A percentile compares a stretch with the other conserved stretches of the same genome.
These are phyloP conservation scores for Cantharis lateralis DNA, from an alignment of 2,888 invertebrate genomes.

Conservation along the genomic window DNA sequence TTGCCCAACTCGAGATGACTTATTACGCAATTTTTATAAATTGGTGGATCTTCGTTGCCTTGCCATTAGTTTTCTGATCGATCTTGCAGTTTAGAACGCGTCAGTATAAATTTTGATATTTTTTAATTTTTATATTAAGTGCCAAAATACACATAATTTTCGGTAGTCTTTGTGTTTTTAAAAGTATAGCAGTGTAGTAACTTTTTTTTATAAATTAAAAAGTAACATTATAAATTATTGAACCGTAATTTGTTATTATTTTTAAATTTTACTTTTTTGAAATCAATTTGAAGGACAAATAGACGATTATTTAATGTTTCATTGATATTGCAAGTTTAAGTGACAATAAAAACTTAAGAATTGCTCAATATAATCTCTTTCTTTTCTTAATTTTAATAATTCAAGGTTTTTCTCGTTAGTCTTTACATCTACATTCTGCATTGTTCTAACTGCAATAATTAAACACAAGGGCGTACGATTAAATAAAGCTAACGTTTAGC, in stretches of 20 bases:
- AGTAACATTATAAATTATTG: background rate
- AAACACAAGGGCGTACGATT: background rate
- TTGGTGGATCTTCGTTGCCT: no score
- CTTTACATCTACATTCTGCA: background rate
- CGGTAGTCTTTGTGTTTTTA: background rate
- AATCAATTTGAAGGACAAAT: background rate
- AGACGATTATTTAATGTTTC: background rate
- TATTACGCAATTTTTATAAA: no score
- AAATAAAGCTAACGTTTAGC: background rate
- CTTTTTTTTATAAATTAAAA: background rate
- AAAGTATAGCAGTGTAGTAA: background rate
- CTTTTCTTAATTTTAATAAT: background rate
- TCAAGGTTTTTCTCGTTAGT: background rate
- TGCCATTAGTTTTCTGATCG: no score
- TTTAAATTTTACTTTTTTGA: background rate
- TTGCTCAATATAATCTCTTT: background rate
- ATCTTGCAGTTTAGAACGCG: no score
- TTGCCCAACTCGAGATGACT: no score
- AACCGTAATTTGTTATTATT: background rate
- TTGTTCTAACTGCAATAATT: background rate
- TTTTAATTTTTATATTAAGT: background rate
- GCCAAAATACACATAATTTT: background rate
- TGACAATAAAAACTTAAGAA: background rate
- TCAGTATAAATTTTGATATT: no score
- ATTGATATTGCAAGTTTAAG: background rate